Evolutionary conservation across 2,797 vertebrate species (phyloP), one percentile per base, ranked within the genome.

Genomic region (Falco novaeseelandiae): DNA sequence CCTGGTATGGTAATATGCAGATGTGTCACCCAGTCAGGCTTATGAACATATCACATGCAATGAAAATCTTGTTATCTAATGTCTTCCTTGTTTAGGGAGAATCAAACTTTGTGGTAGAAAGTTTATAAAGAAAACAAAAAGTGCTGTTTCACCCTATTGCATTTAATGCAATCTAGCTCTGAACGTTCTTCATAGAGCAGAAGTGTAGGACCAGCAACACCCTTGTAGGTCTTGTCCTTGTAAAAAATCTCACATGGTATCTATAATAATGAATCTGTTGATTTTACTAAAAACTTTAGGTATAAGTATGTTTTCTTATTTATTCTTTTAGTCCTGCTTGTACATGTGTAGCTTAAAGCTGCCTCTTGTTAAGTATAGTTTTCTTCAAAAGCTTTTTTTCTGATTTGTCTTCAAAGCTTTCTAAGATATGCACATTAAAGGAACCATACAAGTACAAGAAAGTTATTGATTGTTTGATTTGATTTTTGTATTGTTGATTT

Each of bases 401-500:
- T 87, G 25, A 23, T 38, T 77, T 89, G 8, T 80, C 59, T 91
- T 91, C 72, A 81, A 36, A 88, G 67, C 21, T 82, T 72, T 48
- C 29, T 14, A 73, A 93, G 62, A 71, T 59, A 73, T 2, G 32
- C 4, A 26, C 40, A 26, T 83, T 61, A 58, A 94, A 51, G 57
- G 49, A 91, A 82, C 78, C 8, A 8, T 69, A 76, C 49, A 87
- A 89, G 61, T 59, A 54, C 20, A 77, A 74, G 70, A n/a, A 92
- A 93, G 40, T 81, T 92, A 92, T 71, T 66, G 86, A 82, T 90
- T 88, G 46, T 46, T 58, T 92, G 72, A 80, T 94, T 91, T 83
- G 17, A 51, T 89, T 96, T 95, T 96, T 74, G 7, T 89, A 14
- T 67, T 76, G 65, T 89, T 69, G 26, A 58, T 72, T 77, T 93